Percentiles rank a stretch among this genome's conserved stretches.
Evolutionary conservation across 2,888 invertebrate species (phyloP).

Genomic region (Caenorhabditis sp.): DNA sequence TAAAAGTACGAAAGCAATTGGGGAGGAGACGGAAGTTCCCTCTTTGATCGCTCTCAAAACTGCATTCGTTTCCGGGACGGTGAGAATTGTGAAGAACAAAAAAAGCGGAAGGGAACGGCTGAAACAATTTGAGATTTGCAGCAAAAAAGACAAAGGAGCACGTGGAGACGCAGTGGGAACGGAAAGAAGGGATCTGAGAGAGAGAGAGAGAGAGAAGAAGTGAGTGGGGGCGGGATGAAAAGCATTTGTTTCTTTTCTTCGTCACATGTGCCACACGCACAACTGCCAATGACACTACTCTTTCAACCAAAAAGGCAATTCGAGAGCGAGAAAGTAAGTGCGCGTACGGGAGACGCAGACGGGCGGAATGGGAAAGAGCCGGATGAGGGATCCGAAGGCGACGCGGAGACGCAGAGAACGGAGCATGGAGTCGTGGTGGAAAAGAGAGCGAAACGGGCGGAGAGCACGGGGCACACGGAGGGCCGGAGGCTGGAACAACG

Average conservation of each 20-base stretch:
- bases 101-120: background rate
- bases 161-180: background rate
- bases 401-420: slow-evolving; percentile 32
- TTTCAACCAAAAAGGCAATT: slow-evolving; percentile 51
- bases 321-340: slow-evolving; percentile 14
- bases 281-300: slow-evolving; percentile 54
- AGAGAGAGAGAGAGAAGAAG: background rate
- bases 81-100: slow-evolving; percentile 2
- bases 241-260: slow-evolving; percentile 34
- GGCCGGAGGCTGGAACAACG: background rate
- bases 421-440: slow-evolving; percentile 2
- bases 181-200: background rate
- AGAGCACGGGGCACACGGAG: background rate
- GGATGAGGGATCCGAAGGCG: background rate
- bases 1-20: background rate
- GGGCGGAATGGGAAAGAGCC: slow-evolving; percentile 7
- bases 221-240: slow-evolving; percentile 9
- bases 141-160: slow-evolving; percentile 7
- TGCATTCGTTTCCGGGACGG: slow-evolving; percentile 12
- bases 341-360: slow-evolving; percentile 30
- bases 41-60: slow-evolving; percentile 8
- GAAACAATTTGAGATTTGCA: slow-evolving; percentile 9
- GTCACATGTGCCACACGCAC: slow-evolving; percentile 34
- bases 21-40: background rate
- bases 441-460: slow-evolving; percentile 1